phyloP scores from a whole-genome alignment of 1,140 invertebrate genomes.

The Uloborus diversus region DNA sequence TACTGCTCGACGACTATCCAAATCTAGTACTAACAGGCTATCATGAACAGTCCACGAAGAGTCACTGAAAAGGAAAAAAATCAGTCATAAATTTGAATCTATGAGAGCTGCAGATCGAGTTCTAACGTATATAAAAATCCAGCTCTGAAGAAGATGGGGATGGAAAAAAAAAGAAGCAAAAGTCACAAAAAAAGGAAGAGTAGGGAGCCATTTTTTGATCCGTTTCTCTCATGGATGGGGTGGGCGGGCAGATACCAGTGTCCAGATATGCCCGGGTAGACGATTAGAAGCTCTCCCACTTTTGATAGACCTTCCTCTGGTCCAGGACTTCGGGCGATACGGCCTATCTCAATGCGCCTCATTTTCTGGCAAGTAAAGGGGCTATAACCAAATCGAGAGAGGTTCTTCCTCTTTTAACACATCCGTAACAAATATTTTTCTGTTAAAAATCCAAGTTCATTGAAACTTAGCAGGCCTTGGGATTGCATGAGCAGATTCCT shows the following conservation, averaged over 20 bases:
- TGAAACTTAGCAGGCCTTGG: too few species aligned
- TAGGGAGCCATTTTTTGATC: background rate
- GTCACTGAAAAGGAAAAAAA: background rate
- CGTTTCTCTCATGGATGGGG: background rate
- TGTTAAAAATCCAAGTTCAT: too few species aligned
- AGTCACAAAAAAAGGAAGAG: too few species aligned
- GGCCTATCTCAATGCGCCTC: constrained; percentile 40
- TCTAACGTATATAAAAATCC: background rate
- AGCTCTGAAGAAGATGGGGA: background rate
- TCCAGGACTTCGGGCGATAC: constrained; percentile 44
- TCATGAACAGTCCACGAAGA: background rate
- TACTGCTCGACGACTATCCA: too few species aligned
- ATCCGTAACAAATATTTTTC: too few species aligned
- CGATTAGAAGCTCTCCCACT: constrained; percentile 12
- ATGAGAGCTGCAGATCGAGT: background rate
- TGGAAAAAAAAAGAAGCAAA: background rate
- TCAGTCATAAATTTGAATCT: background rate
- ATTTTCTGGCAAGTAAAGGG: background rate
- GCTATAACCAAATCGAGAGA: background rate
- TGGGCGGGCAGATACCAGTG: constrained; percentile 8
- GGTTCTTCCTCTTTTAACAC: too few species aligned
- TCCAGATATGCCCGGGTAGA: constrained; percentile 3
- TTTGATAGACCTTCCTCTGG: constrained; percentile 38
- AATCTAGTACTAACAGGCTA: too few species aligned
- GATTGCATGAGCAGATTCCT: too few species aligned